Evolutionary conservation across 2,113 vertebrate species (phyloP).

Genomic region (Manacus vitellinus): DNA sequence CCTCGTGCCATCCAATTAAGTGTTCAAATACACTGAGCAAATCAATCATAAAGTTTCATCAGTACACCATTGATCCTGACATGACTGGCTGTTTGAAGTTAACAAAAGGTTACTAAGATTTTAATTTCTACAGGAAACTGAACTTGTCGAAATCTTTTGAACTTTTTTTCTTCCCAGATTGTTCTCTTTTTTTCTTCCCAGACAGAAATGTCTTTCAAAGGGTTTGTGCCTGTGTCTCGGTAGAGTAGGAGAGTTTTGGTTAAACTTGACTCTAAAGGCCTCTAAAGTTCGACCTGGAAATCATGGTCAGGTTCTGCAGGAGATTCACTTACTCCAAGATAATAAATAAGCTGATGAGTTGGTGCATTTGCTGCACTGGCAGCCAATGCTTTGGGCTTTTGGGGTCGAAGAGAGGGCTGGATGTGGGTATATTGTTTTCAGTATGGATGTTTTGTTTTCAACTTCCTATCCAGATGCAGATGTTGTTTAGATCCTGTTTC

Average conservation of each 20-base stretch:
- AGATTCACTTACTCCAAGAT: neutral
- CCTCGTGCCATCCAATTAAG: neutral
- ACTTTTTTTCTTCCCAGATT: neutral
- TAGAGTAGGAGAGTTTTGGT: neutral
- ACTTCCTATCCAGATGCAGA: rapidly evolving
- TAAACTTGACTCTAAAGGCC: neutral
- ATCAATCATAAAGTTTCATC: neutral
- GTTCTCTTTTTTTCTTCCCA: neutral
- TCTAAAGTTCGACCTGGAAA: neutral
- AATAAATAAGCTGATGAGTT: neutral
- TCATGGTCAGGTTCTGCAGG: neutral
- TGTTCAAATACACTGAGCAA: neutral
- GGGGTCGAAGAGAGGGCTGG: neutral
- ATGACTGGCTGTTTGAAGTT: neutral
- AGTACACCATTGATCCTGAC: neutral
- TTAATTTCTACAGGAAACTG: neutral
- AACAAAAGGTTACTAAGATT: neutral
- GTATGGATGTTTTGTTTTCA: neutral
- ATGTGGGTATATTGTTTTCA: neutral
- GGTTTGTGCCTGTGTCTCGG: neutral
- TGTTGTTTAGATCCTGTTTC: neutral
- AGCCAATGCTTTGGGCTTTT: neutral
- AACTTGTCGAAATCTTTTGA: neutral
- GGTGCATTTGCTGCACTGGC: neutral
- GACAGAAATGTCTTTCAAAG: neutral